Evolutionary conservation across 2,797 vertebrate genomes (phyloP).

Genomic region (Ammospiza maritima): DNA sequence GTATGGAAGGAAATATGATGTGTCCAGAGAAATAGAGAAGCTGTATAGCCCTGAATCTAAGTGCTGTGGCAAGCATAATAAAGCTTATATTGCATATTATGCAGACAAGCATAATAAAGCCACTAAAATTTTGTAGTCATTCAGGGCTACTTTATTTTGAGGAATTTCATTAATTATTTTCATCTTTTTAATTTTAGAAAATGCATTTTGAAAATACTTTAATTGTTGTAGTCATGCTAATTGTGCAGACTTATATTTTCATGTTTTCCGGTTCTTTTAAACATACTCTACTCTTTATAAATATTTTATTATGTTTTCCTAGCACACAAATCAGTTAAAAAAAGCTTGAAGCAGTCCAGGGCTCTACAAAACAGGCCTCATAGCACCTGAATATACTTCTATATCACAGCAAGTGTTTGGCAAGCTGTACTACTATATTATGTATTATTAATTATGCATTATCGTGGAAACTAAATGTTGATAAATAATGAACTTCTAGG

Average conservation of each 20-base stretch:
- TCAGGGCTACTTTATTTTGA: not conserved
- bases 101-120: not conserved
- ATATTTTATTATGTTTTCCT: not conserved
- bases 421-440: not conserved
- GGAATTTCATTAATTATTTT: not conserved
- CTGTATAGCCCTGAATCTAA: not conserved
- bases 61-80: not conserved
- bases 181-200: not conserved
- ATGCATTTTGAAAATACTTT: not conserved
- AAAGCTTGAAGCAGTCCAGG: not conserved
- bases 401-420: not conserved
- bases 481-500: not conserved
- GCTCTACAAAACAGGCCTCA: not conserved
- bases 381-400: not conserved
- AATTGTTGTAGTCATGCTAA: not conserved
- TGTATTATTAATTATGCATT: not conserved
- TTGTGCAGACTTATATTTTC: not conserved
- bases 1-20: not conserved
- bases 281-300: not conserved
- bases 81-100: not conserved
- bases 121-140: not conserved
- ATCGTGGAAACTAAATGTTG: not conserved
- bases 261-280: not conserved
- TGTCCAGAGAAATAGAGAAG: not conserved
- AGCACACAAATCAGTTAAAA: not conserved